Percentiles rank a stretch among this genome's conserved stretches.
Conservation (phyloP, 23 tunicate species). For the Ascidia mentula region DNA sequence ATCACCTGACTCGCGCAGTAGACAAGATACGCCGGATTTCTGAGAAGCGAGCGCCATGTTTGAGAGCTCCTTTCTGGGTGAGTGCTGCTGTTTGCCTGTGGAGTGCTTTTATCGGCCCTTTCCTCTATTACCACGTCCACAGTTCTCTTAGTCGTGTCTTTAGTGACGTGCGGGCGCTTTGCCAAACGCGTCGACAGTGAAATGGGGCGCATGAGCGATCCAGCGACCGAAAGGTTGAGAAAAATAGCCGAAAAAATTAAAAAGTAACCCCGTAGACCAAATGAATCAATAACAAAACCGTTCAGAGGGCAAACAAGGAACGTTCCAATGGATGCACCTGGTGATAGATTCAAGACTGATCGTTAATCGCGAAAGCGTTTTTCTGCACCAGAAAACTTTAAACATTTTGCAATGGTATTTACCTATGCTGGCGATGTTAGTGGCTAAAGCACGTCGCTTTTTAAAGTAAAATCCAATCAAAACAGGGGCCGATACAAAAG, state of each 20-base stretch:
- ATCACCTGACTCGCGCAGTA: slow-evolving; percentile 74
- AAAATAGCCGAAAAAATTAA: slow-evolving; percentile 54
- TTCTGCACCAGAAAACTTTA: not conserved
- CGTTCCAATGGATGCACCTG: slow-evolving; percentile 82
- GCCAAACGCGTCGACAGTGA: slow-evolving; percentile 8
- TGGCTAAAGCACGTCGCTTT: slow-evolving; percentile 72
- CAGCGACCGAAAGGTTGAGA: slow-evolving; percentile 65
- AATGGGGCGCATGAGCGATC: slow-evolving; percentile 70
- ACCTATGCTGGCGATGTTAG: slow-evolving; percentile 90
- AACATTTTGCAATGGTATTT: slow-evolving; percentile 3
- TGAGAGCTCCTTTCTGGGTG: not conserved
- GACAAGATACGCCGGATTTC: slow-evolving; percentile 40
- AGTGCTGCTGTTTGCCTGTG: not conserved
- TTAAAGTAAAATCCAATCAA: slow-evolving; percentile 71
- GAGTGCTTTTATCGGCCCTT: not conserved
- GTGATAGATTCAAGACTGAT: slow-evolving; percentile 12
- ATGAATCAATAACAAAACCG: slow-evolving; percentile 38
- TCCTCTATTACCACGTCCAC: not conserved
- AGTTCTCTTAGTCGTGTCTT: not conserved
- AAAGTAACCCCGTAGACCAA: slow-evolving; percentile 50
- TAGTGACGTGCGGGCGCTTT: not conserved
- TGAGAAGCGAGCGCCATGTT: slow-evolving; percentile 22
- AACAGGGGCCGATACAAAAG: slow-evolving; percentile 85
- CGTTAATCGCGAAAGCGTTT: not conserved
- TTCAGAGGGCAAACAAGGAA: slow-evolving; percentile 76